Evolutionary conservation across 2,888 invertebrate species (phyloP).

Genomic region (Erebia aethiops): DNA sequence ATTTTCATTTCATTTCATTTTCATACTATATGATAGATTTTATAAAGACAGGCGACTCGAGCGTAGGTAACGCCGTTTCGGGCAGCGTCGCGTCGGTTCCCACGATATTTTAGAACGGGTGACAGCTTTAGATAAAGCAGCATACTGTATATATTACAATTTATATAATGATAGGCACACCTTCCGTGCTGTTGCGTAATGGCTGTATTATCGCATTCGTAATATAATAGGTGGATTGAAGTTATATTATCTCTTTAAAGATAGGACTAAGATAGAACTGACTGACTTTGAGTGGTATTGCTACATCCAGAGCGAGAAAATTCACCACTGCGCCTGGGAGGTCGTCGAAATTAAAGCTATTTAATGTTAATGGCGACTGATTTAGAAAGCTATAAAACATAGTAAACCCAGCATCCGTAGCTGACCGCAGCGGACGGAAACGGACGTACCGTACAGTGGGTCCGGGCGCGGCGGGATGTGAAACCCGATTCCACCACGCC

Average conservation of each 20-base stretch:
- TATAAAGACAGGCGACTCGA: not conserved
- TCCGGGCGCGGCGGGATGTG: constrained; percentile 28
- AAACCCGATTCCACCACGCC: constrained; percentile 21
- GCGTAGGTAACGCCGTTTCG: not conserved
- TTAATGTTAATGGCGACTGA: too few relatives aligned
- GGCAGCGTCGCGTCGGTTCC: not conserved
- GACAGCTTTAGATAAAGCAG: not conserved
- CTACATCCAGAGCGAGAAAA: too few relatives aligned
- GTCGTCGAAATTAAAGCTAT: too few relatives aligned
- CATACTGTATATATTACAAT: not conserved
- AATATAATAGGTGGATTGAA: too few relatives aligned
- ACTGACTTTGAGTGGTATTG: too few relatives aligned
- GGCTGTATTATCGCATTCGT: not conserved
- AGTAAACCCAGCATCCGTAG: not conserved
- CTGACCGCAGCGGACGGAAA: constrained; percentile 28
- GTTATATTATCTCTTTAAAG: too few relatives aligned
- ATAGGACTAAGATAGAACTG: too few relatives aligned
- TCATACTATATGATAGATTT: too few relatives aligned
- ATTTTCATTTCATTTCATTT: too few relatives aligned
- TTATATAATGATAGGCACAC: not conserved
- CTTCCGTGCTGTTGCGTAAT: not conserved
- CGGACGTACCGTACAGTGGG: constrained; percentile 21
- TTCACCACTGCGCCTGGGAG: too few relatives aligned
- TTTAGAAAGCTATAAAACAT: too few relatives aligned
- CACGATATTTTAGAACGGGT: not conserved